phyloP scores from a whole-genome alignment of 1,140 invertebrate species.

The Drosophila insularis region DNA sequence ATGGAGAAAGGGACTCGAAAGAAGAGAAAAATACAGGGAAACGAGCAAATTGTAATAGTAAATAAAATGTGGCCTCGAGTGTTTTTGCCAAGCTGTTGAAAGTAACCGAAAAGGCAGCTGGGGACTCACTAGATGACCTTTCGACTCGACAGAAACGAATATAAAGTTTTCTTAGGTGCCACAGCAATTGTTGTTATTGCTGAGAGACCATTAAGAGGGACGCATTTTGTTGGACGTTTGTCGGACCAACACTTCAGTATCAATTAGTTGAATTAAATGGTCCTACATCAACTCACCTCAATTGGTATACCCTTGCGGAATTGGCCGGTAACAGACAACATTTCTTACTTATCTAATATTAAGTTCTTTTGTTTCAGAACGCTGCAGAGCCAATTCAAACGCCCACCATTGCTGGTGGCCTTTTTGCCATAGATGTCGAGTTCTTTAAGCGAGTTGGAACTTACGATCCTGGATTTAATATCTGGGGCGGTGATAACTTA shows the following conservation, averaged over 20 bases:
- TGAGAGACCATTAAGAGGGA: background rate
- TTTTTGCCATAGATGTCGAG: conserved; percentile 87
- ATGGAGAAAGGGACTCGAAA: background rate
- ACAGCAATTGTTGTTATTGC: background rate
- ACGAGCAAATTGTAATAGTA: conserved; percentile 44
- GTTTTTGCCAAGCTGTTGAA: conserved; percentile 69
- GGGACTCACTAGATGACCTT: conserved; percentile 39
- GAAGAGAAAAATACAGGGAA: background rate
- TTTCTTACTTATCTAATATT: background rate
- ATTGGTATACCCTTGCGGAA: no score
- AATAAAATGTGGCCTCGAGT: conserved; percentile 75
- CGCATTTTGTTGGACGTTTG: conserved; percentile 18
- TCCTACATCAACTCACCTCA: background rate
- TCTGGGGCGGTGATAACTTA: conserved; percentile 99
- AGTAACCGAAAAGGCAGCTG: conserved; percentile 56
- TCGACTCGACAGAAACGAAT: conserved; percentile 16
- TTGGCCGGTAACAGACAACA: no score
- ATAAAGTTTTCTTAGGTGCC: conserved; percentile 52
- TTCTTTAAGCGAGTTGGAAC: conserved; percentile 97
- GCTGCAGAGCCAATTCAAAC: conserved; percentile 96
- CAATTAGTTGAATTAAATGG: conserved; percentile 76
- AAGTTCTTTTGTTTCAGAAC: conserved; percentile 82
- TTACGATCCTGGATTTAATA: conserved; percentile 99
- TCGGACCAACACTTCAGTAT: conserved; percentile 52
- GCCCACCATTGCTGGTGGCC: conserved; percentile 96